These are phyloP conservation scores for Muscina levida DNA, from an alignment of 2,888 invertebrate species.

Conservation along the genomic window DNA sequence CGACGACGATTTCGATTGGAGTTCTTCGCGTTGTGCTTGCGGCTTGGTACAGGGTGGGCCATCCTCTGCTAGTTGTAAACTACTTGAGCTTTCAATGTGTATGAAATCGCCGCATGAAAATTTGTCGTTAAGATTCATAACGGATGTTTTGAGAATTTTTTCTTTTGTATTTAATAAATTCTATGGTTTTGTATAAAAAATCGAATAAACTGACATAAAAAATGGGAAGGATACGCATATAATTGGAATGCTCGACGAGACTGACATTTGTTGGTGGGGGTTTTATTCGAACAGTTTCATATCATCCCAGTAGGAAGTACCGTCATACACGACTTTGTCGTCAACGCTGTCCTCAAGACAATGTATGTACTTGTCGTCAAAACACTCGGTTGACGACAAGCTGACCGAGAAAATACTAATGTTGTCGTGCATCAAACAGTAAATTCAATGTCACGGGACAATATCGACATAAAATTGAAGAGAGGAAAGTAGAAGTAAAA, in stretches of 20 bases:
- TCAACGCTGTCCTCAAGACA: too few species aligned
- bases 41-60: not conserved
- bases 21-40: slow-evolving; percentile 25
- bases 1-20: not conserved
- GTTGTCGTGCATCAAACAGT: too few species aligned
- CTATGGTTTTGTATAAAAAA: slow-evolving; percentile 2
- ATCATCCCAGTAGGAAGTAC: too few species aligned
- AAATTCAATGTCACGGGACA: too few species aligned
- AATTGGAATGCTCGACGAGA: not conserved
- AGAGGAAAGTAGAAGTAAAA: too few species aligned
- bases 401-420: too few species aligned
- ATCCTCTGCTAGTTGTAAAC: slow-evolving; percentile 38
- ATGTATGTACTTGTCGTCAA: too few species aligned
- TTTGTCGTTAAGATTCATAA: slow-evolving; percentile 58
- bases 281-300: too few species aligned
- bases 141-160: not conserved
- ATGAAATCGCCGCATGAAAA: slow-evolving; percentile 62
- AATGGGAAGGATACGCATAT: not conserved
- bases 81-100: slow-evolving; percentile 49
- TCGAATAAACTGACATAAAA: slow-evolving; percentile 32
- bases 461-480: too few species aligned
- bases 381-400: too few species aligned
- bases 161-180: not conserved
- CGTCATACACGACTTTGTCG: too few species aligned
- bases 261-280: not conserved